Evolutionary conservation across 2,797 vertebrate genomes (phyloP).

Genomic region (Pseudomugil tenellus): DNA sequence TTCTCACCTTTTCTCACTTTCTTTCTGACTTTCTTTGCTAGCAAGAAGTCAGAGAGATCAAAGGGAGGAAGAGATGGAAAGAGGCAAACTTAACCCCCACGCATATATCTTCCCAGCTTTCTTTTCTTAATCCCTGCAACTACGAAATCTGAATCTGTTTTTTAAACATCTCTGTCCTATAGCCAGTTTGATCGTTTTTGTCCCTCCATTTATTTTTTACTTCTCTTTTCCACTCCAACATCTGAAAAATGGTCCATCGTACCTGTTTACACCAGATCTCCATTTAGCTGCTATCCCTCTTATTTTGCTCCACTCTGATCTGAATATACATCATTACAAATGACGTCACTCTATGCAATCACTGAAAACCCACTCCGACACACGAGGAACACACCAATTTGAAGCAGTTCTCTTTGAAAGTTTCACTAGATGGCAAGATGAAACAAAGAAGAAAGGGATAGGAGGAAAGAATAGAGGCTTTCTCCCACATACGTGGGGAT

Average conservation of each 20-base stretch:
- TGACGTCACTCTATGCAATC: conserved; percentile 39
- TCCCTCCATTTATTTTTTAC: conserved; percentile 5
- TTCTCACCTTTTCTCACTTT: conserved; percentile 60
- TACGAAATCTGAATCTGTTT: conserved; percentile 36
- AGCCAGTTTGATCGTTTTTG: conserved; percentile 10
- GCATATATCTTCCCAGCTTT: conserved; percentile 38
- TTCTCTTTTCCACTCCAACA: conserved; percentile 4
- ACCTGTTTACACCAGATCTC: conserved; percentile 6
- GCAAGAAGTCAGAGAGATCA: conserved; percentile 69
- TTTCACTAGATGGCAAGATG: conserved; percentile 52
- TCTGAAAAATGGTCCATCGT: conserved; percentile 10
- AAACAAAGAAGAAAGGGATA: conserved; percentile 39
- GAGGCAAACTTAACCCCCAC: conserved; percentile 56
- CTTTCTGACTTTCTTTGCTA: conserved; percentile 47
- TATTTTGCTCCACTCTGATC: conserved; percentile 40
- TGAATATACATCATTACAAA: conserved; percentile 18
- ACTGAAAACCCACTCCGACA: conserved; percentile 34
- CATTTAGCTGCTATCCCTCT: not conserved
- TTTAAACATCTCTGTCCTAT: conserved; percentile 37
- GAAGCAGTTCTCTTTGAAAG: conserved; percentile 42
- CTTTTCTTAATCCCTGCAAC: conserved; percentile 34
- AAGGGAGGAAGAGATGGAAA: conserved; percentile 59
- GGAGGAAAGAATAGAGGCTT: conserved; percentile 28
- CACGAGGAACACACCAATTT: conserved; percentile 27
- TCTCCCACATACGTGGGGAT: conserved; percentile 40